Conservation (phyloP, 1,140 invertebrate genomes). For the Spodoptera litura region DNA sequence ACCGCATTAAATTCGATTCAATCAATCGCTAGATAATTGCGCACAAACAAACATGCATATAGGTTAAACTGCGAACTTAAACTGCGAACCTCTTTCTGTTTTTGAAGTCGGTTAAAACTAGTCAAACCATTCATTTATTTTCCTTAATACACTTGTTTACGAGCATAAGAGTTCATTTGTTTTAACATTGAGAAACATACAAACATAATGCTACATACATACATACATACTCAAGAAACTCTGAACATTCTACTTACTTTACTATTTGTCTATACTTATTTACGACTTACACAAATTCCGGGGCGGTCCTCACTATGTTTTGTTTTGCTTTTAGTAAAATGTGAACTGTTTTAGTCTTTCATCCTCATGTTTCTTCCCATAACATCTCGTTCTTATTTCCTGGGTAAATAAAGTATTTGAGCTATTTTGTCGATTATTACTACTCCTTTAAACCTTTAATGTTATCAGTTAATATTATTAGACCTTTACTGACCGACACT, state of each 20-base stretch:
- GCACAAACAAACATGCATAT: no score
- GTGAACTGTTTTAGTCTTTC: background rate
- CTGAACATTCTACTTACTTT: background rate
- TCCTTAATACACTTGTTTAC: background rate
- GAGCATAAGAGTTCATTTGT: conserved; percentile 6
- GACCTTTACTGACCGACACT: no score
- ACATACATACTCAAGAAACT: background rate
- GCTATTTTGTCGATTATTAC: no score
- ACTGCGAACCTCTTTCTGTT: no score
- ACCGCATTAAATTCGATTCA: no score
- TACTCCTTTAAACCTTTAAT: no score
- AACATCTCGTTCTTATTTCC: no score
- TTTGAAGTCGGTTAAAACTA: no score
- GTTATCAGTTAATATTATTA: no score
- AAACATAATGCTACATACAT: background rate
- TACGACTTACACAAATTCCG: background rate
- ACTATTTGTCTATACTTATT: conserved; percentile 5
- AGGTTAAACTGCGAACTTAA: no score
- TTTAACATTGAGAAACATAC: background rate
- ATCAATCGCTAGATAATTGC: no score
- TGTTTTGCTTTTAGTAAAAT: background rate
- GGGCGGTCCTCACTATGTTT: background rate
- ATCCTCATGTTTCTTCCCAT: background rate
- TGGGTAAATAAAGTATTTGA: no score
- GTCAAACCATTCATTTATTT: background rate